Evolutionary conservation across 2,888 invertebrate species (phyloP).

Genomic region (Dyspetes luteomarginatus): DNA sequence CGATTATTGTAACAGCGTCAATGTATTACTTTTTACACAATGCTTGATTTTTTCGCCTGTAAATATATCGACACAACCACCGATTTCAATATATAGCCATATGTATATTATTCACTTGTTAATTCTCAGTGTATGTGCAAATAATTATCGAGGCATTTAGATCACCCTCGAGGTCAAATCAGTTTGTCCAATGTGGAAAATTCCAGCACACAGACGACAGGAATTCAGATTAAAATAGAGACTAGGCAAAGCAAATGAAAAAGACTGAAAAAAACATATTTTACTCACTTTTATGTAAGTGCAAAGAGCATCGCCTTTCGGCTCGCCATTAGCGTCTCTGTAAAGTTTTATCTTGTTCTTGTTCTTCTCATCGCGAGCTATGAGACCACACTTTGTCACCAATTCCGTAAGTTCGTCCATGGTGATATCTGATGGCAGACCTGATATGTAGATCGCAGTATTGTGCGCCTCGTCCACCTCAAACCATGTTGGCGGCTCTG

Average conservation of each 20-base stretch:
- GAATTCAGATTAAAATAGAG: not conserved
- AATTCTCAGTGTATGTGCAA: conserved; percentile 16
- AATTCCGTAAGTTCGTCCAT: conserved; percentile 95
- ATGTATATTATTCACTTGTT: not conserved
- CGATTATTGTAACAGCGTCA: conserved; percentile 57
- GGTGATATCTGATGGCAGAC: conserved; percentile 94
- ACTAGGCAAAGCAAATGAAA: not conserved
- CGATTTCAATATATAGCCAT: not conserved
- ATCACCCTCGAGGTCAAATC: not conserved
- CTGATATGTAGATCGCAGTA: conserved; percentile 98
- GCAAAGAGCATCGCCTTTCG: conserved; percentile 98
- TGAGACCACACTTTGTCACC: conserved; percentile 98
- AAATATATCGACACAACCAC: conserved; percentile 65
- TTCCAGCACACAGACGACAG: not conserved
- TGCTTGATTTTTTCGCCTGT: conserved; percentile 64
- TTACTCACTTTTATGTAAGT: conserved; percentile 94
- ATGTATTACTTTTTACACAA: conserved; percentile 64
- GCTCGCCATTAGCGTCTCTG: conserved; percentile 90
- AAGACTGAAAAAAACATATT: conserved; percentile 13
- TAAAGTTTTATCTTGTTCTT: conserved; percentile 97
- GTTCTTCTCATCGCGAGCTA: conserved; percentile 93
- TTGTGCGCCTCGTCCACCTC: conserved; percentile 94
- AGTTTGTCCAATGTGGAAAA: conserved; percentile 1
- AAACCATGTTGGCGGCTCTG: conserved; percentile 92
- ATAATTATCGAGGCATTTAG: conserved; percentile 31